Conservation (phyloP, 2,888 invertebrate species). For the Bombylius major region DNA sequence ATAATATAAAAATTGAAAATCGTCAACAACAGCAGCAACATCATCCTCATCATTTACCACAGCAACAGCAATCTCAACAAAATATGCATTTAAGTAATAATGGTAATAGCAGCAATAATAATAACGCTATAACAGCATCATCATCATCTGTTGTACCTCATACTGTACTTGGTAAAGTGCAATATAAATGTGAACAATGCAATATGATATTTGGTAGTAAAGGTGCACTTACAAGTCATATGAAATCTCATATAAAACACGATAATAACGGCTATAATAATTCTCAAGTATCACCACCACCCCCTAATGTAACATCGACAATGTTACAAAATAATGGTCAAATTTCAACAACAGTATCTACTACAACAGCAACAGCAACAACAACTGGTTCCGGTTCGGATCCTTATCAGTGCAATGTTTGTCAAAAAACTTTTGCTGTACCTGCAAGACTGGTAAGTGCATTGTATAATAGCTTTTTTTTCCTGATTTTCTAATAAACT, state of each 20-base stretch:
- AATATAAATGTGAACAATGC: conserved; percentile 55
- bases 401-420: conserved; percentile 80
- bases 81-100: background rate
- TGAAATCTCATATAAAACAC: conserved; percentile 49
- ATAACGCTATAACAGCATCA: background rate
- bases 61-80: background rate
- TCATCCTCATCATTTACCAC: conserved; percentile 15
- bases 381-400: conserved; percentile 41
- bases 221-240: conserved; percentile 58
- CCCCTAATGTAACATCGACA: conserved; percentile 21
- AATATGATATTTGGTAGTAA: conserved; percentile 63
- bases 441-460: conserved; percentile 60
- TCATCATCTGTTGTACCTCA: conserved; percentile 6
- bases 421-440: conserved; percentile 81
- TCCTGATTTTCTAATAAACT: too few species aligned
- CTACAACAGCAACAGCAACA: conserved; percentile 25
- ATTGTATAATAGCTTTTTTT: background rate
- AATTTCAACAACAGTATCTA: conserved; percentile 19
- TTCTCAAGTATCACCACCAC: conserved; percentile 33
- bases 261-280: conserved; percentile 17
- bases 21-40: conserved; percentile 17
- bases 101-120: conserved; percentile 1
- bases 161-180: conserved; percentile 23
- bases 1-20: conserved; percentile 12
- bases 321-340: background rate